These are phyloP conservation scores for Papilio polytes DNA, from an alignment of 1,140 invertebrate genomes.

Conservation along the genomic window DNA sequence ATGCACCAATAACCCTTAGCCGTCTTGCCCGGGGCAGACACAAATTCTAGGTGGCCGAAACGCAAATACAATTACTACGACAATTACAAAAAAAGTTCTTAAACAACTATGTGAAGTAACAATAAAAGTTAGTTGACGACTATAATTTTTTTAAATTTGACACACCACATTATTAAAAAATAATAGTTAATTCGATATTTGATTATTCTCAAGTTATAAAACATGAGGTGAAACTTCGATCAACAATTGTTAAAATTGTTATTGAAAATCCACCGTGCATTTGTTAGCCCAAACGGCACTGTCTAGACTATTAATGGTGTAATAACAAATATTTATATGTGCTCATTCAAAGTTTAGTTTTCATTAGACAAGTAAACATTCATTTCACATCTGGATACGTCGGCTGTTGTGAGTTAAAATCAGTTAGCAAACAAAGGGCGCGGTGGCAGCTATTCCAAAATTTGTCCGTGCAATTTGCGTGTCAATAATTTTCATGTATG, in stretches of 20 bases:
- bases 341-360: constrained; percentile 15
- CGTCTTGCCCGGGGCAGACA: neutral
- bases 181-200: no score
- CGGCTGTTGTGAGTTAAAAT: constrained; percentile 13
- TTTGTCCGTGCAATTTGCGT: neutral
- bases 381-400: constrained; percentile 26
- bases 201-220: no score
- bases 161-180: no score
- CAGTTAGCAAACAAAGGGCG: constrained; percentile 9
- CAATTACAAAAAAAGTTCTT: no score
- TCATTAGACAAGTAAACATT: constrained; percentile 20
- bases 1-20: neutral
- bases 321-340: neutral
- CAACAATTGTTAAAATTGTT: no score
- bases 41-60: neutral
- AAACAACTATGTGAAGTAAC: no score
- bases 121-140: no score
- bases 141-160: no score
- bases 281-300: neutral
- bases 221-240: no score
- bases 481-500: constrained; percentile 3
- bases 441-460: neutral
- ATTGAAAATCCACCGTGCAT: no score
- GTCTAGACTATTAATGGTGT: neutral
- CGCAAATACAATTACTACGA: no score